Evolutionary conservation across 2,113 vertebrate species (phyloP).

Genomic region (Nothobranchius kuhntae): DNA sequence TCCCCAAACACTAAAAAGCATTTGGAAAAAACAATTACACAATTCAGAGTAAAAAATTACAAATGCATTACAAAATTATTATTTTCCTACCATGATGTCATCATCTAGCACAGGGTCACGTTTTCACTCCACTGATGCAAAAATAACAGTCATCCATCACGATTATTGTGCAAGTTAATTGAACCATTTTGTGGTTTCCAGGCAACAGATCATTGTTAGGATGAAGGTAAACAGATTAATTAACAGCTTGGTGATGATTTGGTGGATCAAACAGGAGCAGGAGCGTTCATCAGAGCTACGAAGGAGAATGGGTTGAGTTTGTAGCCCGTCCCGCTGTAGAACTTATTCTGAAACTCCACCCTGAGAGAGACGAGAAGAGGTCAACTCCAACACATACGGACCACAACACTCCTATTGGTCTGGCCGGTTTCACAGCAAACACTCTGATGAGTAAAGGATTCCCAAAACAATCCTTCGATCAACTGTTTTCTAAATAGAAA

Average conservation of each 20-base stretch:
- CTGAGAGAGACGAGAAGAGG: constrained; percentile 51
- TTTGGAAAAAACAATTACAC: constrained; percentile 35
- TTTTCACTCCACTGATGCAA: constrained; percentile 29
- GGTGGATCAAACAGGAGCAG: constrained; percentile 48
- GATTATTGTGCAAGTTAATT: constrained; percentile 45
- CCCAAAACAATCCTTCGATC: no score
- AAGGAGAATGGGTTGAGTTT: constrained; percentile 79
- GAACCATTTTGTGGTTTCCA: constrained; percentile 32
- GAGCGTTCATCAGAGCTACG: constrained; percentile 63
- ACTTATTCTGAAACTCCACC: constrained; percentile 84
- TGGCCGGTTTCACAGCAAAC: no score
- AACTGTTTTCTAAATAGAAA: no score
- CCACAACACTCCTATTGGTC: no score
- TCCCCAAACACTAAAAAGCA: constrained; percentile 9
- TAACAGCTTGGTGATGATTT: constrained; percentile 6
- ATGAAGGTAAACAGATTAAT: constrained; percentile 23
- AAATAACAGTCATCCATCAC: constrained; percentile 52
- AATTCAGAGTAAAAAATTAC: constrained; percentile 27
- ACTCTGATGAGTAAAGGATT: no score
- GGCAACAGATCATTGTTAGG: constrained; percentile 28
- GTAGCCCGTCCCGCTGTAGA: constrained; percentile 80
- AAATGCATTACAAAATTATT: constrained; percentile 24
- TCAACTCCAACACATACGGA: background rate
- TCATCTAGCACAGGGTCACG: constrained; percentile 22
- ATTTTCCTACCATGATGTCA: constrained; percentile 20